These are phyloP conservation scores for Psammodynastes pulverulentus DNA, from an alignment of 2,113 vertebrate species.

Conservation along the genomic window DNA sequence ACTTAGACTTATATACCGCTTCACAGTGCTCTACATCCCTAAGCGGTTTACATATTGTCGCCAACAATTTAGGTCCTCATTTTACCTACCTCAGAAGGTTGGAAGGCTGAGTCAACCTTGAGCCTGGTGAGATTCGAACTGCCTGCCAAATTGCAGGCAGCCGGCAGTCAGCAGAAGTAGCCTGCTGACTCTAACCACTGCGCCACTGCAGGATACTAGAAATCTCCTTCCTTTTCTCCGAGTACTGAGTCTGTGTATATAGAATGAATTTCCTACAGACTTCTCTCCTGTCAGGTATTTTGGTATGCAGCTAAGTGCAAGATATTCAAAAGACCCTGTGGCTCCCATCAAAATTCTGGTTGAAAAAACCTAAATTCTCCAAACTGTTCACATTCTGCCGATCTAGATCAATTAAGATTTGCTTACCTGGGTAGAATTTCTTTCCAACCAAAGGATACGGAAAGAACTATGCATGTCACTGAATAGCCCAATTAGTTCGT, in stretches of 20 bases:
- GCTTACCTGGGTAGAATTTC: neutral
- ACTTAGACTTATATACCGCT: too few relatives aligned
- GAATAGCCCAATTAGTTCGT: neutral
- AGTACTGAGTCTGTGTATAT: neutral
- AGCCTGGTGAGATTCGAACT: too few relatives aligned
- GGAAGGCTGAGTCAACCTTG: too few relatives aligned
- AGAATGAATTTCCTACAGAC: neutral
- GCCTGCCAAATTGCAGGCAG: too few relatives aligned
- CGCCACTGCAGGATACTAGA: too few relatives aligned
- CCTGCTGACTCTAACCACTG: too few relatives aligned
- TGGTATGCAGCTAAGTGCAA: neutral
- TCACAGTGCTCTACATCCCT: too few relatives aligned
- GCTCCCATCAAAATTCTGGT: neutral
- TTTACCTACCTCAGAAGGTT: too few relatives aligned
- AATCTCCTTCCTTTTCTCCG: neutral
- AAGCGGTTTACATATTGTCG: too few relatives aligned
- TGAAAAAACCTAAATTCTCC: neutral
- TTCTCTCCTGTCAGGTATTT: neutral
- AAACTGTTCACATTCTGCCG: neutral
- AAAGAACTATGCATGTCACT: neutral
- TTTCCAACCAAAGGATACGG: neutral
- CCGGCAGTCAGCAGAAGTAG: too few relatives aligned
- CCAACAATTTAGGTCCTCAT: too few relatives aligned
- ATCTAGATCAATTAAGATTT: neutral
- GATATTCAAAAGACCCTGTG: neutral